phyloP scores from a whole-genome alignment of 2,113 vertebrate genomes.

The Cromileptes altivelis region DNA sequence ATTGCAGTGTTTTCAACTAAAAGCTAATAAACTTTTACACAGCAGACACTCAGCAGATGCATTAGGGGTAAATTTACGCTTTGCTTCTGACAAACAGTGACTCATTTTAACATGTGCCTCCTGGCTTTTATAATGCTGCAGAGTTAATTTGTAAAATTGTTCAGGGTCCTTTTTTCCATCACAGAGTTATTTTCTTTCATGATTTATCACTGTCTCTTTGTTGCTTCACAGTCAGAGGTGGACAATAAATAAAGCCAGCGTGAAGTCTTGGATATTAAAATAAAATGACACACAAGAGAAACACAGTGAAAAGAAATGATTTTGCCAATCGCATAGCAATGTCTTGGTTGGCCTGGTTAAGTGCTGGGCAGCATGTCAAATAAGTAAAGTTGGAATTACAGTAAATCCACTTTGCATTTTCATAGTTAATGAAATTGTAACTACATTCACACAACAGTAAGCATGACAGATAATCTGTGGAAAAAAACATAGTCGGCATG shows the following conservation, averaged over 20 bases:
- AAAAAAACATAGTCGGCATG: too few relatives aligned
- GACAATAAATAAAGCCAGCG: not conserved
- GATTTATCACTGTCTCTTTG: not conserved
- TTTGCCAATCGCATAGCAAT: not conserved
- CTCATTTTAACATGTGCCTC: not conserved
- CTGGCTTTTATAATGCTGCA: not conserved
- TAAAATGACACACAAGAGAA: not conserved
- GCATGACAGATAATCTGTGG: too few relatives aligned
- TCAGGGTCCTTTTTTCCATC: not conserved
- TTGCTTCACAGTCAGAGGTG: not conserved
- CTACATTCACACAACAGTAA: too few relatives aligned
- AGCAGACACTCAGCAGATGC: conserved; percentile 6
- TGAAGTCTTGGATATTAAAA: not conserved
- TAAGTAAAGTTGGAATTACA: not conserved
- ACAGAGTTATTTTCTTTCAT: not conserved
- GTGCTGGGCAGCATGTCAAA: not conserved
- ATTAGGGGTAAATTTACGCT: not conserved
- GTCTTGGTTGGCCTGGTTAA: not conserved
- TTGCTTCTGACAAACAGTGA: conserved; percentile 14
- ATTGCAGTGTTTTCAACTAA: not conserved
- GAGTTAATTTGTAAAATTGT: not conserved
- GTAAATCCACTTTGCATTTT: too few relatives aligned
- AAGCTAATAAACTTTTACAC: conserved; percentile 6
- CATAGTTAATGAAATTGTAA: too few relatives aligned
- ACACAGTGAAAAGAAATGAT: not conserved